These are phyloP conservation scores for Eustalomyia histrio DNA, from an alignment of 2,888 invertebrate species.

Conservation along the genomic window DNA sequence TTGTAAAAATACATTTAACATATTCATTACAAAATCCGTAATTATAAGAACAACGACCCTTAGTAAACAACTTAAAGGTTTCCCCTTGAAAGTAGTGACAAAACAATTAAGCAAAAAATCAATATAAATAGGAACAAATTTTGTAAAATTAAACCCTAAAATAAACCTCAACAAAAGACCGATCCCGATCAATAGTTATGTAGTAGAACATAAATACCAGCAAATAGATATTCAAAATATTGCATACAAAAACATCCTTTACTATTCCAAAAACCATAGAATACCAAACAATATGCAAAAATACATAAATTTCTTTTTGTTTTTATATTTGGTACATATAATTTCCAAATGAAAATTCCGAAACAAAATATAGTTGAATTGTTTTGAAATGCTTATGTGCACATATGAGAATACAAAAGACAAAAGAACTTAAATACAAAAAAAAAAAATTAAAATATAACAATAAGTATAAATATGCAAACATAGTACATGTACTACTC, in stretches of 20 bases:
- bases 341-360: slow-evolving; percentile 41
- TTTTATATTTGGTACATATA: not conserved
- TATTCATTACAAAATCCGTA: slow-evolving; percentile 20
- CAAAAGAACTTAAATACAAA: slow-evolving; percentile 15
- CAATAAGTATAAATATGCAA: slow-evolving; percentile 1
- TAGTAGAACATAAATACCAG: slow-evolving; percentile 13
- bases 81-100: slow-evolving; percentile 46
- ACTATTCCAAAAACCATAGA: slow-evolving; percentile 15
- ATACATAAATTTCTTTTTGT: not conserved
- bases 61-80: slow-evolving; percentile 53
- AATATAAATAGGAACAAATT: slow-evolving; percentile 18
- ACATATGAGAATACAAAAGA: slow-evolving; percentile 3
- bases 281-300: slow-evolving; percentile 38
- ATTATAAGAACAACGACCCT: slow-evolving; percentile 53
- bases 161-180: slow-evolving; percentile 14
- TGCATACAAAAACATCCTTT: not conserved
- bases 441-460: slow-evolving; percentile 11
- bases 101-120: slow-evolving; percentile 42
- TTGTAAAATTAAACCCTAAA: slow-evolving; percentile 29
- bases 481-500: not conserved
- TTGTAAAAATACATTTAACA: slow-evolving; percentile 1
- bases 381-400: not conserved
- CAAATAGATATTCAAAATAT: not conserved
- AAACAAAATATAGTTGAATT: slow-evolving; percentile 36
- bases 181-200: slow-evolving; percentile 18